phyloP scores from a whole-genome alignment of 2,888 invertebrate genomes.

The Campoletis raptor region DNA sequence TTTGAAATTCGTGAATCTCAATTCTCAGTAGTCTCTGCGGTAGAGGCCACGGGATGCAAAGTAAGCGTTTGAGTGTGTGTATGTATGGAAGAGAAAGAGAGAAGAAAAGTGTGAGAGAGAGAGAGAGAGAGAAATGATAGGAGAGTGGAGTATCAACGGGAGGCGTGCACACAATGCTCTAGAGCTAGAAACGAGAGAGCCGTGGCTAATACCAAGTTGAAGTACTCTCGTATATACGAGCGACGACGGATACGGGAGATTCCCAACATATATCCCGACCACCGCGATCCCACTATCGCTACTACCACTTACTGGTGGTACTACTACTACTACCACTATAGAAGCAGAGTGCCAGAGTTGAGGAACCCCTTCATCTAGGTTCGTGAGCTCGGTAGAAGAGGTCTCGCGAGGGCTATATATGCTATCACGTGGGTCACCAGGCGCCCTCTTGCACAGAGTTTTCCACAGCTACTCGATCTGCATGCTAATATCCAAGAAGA shows the following conservation, averaged over 20 bases:
- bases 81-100: slow-evolving; percentile 22
- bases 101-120: slow-evolving; percentile 3
- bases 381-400: slow-evolving; percentile 40
- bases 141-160: slow-evolving; percentile 29
- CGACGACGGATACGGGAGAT: slow-evolving; percentile 9
- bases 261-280: slow-evolving; percentile 9
- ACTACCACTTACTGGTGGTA: background rate
- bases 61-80: background rate
- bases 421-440: slow-evolving; percentile 33
- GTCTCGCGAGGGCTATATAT: slow-evolving; percentile 52
- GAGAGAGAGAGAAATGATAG: background rate
- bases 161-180: slow-evolving; percentile 14
- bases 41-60: slow-evolving; percentile 15
- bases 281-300: slow-evolving; percentile 1
- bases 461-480: slow-evolving; percentile 69
- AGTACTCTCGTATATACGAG: slow-evolving; percentile 30
- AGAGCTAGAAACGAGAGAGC: slow-evolving; percentile 30
- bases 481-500: slow-evolving; percentile 70
- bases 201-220: slow-evolving; percentile 37
- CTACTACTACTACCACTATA: slow-evolving; percentile 16
- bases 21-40: slow-evolving; percentile 56
- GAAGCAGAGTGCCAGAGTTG: background rate
- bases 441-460: slow-evolving; percentile 61
- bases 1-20: slow-evolving; percentile 70
- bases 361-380: slow-evolving; percentile 7